A percentile compares a stretch with the other conserved stretches of the same genome.
Evolutionary conservation across 2,888 invertebrate species (phyloP).

Genomic region (Adelphocoris suturalis): DNA sequence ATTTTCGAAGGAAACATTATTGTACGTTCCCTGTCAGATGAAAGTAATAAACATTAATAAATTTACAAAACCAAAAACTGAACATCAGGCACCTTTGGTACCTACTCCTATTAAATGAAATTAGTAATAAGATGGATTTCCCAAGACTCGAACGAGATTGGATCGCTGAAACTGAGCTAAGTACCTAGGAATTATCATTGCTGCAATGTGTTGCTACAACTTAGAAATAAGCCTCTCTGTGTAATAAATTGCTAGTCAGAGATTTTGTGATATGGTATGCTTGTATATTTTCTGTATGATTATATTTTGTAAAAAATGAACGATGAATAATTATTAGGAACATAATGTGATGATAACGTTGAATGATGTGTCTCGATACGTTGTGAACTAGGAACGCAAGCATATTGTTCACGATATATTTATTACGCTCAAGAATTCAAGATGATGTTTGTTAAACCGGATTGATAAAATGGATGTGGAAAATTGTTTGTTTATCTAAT

Average conservation of each 20-base stretch:
- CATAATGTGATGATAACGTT: neutral
- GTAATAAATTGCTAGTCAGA: conserved; percentile 24
- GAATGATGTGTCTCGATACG: neutral
- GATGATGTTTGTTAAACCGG: neutral
- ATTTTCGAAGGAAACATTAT: too few species aligned
- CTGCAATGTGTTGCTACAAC: conserved; percentile 13
- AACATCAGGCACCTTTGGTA: too few species aligned
- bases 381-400: neutral
- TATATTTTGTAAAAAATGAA: neutral
- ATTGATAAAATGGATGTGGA: neutral
- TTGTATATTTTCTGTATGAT: conserved; percentile 18
- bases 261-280: neutral
- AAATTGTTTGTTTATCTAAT: conserved; percentile 5
- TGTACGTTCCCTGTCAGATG: too few species aligned
- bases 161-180: too few species aligned
- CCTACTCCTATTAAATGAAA: too few species aligned
- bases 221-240: neutral
- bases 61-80: too few species aligned
- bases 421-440: conserved; percentile 1
- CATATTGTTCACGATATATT: neutral
- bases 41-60: too few species aligned
- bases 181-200: neutral
- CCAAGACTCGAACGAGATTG: too few species aligned
- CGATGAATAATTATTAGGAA: neutral
- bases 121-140: too few species aligned